These are phyloP conservation scores for Gorilla gorilla DNA, from an alignment of 2,113 vertebrate species.

Conservation along the genomic window DNA sequence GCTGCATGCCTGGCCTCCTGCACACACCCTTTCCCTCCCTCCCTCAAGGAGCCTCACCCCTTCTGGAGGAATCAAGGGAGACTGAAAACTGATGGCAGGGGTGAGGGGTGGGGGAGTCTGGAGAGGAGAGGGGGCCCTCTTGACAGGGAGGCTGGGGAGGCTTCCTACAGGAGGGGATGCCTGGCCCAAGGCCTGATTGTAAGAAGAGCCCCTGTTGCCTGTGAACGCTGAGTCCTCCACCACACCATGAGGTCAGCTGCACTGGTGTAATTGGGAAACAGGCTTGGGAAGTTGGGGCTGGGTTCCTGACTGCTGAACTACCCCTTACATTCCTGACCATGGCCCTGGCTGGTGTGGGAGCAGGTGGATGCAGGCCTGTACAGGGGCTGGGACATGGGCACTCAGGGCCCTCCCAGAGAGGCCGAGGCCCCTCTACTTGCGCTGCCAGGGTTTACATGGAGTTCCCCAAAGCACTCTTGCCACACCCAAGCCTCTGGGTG, in stretches of 20 bases:
- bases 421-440: neutral
- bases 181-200: neutral
- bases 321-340: neutral
- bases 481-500: neutral
- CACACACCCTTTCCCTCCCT: neutral
- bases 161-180: neutral
- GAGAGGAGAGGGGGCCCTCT: neutral
- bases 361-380: neutral
- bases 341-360: neutral
- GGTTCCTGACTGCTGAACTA: neutral
- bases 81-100: neutral
- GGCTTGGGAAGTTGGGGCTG: neutral
- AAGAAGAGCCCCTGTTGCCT: neutral
- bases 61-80: neutral
- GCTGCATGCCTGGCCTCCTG: neutral
- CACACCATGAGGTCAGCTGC: neutral
- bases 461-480: neutral
- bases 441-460: neutral
- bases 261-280: neutral
- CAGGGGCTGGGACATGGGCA: neutral
- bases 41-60: neutral
- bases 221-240: neutral
- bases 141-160: neutral
- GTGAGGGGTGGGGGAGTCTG: neutral
- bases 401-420: neutral